Evolutionary conservation across 2,113 vertebrate genomes (phyloP).

Genomic region (Leiothrix lutea): DNA sequence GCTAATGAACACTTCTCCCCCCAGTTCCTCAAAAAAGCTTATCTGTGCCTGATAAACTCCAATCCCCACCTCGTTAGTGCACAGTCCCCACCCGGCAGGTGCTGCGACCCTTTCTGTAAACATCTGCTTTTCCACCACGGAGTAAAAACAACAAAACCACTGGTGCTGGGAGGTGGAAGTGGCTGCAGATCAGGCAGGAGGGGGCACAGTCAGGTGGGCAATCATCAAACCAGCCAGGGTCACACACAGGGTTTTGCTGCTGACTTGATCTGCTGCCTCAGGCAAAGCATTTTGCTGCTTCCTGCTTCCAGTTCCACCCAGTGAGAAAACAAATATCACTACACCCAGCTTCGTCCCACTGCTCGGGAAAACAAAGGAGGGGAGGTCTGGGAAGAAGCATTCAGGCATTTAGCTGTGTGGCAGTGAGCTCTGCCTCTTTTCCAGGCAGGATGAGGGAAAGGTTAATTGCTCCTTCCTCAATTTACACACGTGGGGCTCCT

Average conservation of each 20-base stretch:
- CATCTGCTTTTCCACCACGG: background rate
- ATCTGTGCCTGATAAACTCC: background rate
- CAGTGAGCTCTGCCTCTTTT: background rate
- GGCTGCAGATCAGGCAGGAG: background rate
- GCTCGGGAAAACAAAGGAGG: background rate
- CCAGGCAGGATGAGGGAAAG: background rate
- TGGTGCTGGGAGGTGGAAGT: background rate
- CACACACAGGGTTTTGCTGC: background rate
- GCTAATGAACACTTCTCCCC: background rate
- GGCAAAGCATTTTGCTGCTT: background rate
- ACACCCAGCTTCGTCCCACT: background rate
- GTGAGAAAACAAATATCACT: background rate
- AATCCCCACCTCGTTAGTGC: background rate
- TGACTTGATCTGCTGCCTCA: background rate
- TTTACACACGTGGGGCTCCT: background rate
- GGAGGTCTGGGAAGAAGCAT: background rate
- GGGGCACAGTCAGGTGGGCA: background rate
- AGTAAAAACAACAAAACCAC: background rate
- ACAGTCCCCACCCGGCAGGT: background rate
- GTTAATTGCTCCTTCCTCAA: background rate
- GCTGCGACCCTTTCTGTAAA: background rate
- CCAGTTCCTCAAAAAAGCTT: background rate
- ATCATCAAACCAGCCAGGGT: background rate
- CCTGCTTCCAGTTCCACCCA: background rate
- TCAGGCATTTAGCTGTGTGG: background rate